Evolutionary conservation across 2,888 invertebrate genomes (phyloP).

Genomic region (Aspidiotus rigidus): DNA sequence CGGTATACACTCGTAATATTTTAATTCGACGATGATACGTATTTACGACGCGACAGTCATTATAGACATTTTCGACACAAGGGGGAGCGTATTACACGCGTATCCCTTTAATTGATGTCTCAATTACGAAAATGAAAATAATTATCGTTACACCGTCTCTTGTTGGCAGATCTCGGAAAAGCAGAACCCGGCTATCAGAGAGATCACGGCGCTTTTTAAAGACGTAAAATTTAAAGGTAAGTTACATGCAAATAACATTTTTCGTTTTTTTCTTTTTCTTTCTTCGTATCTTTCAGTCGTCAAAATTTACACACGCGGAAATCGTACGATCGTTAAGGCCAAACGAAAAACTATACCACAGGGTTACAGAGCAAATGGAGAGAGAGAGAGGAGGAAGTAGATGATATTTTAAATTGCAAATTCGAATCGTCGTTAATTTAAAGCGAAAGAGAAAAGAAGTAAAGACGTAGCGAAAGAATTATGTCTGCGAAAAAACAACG

Average conservation of each 20-base stretch:
- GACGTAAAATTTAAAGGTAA: slow-evolving; percentile 31
- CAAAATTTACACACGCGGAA: too few species aligned
- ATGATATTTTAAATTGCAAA: slow-evolving; percentile 16
- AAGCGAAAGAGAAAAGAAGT: background rate
- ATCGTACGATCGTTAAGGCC: too few species aligned
- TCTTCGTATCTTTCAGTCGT: too few species aligned
- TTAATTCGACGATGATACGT: slow-evolving; percentile 13
- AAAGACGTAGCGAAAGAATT: background rate
- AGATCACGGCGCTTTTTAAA: slow-evolving; percentile 27
- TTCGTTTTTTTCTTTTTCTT: too few species aligned
- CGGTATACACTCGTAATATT: slow-evolving; percentile 26
- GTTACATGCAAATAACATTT: background rate
- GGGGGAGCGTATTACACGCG: slow-evolving; percentile 1
- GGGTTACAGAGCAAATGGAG: too few species aligned
- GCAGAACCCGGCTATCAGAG: slow-evolving; percentile 28
- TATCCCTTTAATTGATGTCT: background rate
- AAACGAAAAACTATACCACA: too few species aligned
- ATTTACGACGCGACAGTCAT: slow-evolving; percentile 1
- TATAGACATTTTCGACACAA: slow-evolving; percentile 20
- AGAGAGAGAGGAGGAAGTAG: too few species aligned
- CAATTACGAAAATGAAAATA: slow-evolving; percentile 29
- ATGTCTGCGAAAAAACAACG: background rate
- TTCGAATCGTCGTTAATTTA: slow-evolving; percentile 4
- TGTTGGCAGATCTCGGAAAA: slow-evolving; percentile 25
- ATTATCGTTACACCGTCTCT: slow-evolving; percentile 20